Percentiles rank a stretch among this genome's conserved stretches.
Evolutionary conservation across 2,113 vertebrate genomes (phyloP).

Genomic region (Scolopax mira): DNA sequence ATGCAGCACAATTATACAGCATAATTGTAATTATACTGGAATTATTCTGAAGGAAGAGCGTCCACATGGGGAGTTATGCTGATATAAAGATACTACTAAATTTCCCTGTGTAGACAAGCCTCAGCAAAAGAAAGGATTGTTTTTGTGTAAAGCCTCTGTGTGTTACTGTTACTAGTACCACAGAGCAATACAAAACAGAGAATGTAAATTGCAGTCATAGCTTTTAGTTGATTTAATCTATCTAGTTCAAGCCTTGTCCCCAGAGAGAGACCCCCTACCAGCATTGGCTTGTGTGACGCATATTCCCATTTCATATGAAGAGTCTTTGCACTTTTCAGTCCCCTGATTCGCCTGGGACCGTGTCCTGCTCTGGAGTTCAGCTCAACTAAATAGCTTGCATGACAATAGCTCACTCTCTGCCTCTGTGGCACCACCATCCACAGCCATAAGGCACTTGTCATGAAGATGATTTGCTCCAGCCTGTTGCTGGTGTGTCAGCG

Average conservation of each 20-base stretch:
- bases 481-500: background rate
- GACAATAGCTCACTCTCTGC: background rate
- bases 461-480: background rate
- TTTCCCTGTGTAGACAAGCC: constrained; percentile 8
- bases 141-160: constrained; percentile 4
- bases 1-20: constrained; percentile 14
- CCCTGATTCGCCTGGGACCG: background rate
- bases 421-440: background rate
- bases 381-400: background rate
- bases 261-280: constrained; percentile 22
- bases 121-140: background rate
- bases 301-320: constrained; percentile 17
- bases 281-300: background rate
- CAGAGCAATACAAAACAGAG: constrained; percentile 6
- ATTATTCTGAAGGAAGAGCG: constrained; percentile 35
- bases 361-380: background rate
- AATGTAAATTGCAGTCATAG: constrained; percentile 39
- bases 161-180: background rate
- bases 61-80: constrained; percentile 13
- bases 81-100: constrained; percentile 16
- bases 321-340: background rate
- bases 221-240: constrained; percentile 49
- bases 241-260: constrained; percentile 2
- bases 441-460: background rate
- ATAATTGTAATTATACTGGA: constrained; percentile 47